Evolutionary conservation across 2,797 vertebrate genomes (phyloP).

Genomic region (Lepilemur septentrionalis): DNA sequence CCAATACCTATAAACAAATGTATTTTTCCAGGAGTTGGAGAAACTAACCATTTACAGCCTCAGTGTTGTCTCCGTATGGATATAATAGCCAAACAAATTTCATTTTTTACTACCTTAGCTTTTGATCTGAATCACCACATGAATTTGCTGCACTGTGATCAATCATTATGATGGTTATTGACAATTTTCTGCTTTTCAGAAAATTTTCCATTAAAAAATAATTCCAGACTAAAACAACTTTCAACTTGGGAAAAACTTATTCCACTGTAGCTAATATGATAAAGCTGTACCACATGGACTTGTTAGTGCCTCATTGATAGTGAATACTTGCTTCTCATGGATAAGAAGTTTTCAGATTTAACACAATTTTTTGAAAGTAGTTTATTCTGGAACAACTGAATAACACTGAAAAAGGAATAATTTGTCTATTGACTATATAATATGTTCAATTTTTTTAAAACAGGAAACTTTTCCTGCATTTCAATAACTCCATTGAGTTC

Average conservation of each 20-base stretch:
- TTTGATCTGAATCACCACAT: not conserved
- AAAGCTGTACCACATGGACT: not conserved
- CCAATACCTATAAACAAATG: not conserved
- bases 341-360: not conserved
- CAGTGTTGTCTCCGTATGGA: not conserved
- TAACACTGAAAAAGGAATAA: not conserved
- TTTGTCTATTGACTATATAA: not conserved
- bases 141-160: not conserved
- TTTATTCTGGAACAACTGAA: not conserved
- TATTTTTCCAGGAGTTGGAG: not conserved
- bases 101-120: not conserved
- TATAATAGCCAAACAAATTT: not conserved
- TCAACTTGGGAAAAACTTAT: not conserved
- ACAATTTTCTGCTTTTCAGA: not conserved
- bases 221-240: not conserved
- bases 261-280: not conserved
- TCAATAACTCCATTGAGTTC: not conserved
- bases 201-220: not conserved
- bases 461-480: not conserved
- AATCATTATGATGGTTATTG: not conserved
- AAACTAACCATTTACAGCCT: not conserved
- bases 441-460: not conserved
- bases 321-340: not conserved
- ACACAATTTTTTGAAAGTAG: not conserved
- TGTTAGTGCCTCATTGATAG: not conserved